These are phyloP conservation scores for Nettapus auritus DNA, from an alignment of 2,113 vertebrate genomes.

Conservation along the genomic window DNA sequence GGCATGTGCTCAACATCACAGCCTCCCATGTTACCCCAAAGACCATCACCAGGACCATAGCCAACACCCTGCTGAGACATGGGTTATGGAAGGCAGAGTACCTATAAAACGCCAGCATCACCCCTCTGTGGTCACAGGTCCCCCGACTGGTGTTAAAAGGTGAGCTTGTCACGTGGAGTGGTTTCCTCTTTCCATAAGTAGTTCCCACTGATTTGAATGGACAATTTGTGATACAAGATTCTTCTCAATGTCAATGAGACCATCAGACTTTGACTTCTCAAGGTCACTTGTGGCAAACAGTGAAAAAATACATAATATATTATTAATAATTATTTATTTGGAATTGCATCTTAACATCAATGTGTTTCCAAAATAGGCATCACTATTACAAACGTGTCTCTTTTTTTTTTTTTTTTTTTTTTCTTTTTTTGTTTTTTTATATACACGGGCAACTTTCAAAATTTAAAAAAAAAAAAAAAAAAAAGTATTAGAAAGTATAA, in stretches of 20 bases:
- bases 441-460: neutral
- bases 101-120: neutral
- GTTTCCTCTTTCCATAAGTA: neutral
- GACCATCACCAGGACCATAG: neutral
- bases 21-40: neutral
- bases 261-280: neutral
- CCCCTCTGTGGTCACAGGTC: accelerated
- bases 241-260: neutral
- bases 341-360: neutral
- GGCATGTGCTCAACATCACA: neutral
- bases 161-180: neutral
- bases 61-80: neutral
- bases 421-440: neutral
- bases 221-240: neutral
- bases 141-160: neutral
- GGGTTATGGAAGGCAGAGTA: neutral
- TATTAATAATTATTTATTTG: neutral
- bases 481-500: neutral
- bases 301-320: neutral
- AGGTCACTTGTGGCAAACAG: neutral
- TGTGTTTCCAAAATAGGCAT: neutral
- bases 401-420: neutral
- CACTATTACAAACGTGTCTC: neutral
- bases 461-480: neutral
- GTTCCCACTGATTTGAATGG: neutral